Evolutionary conservation across 2,888 invertebrate species (phyloP).

Genomic region (Fissipunctia ypsillon): DNA sequence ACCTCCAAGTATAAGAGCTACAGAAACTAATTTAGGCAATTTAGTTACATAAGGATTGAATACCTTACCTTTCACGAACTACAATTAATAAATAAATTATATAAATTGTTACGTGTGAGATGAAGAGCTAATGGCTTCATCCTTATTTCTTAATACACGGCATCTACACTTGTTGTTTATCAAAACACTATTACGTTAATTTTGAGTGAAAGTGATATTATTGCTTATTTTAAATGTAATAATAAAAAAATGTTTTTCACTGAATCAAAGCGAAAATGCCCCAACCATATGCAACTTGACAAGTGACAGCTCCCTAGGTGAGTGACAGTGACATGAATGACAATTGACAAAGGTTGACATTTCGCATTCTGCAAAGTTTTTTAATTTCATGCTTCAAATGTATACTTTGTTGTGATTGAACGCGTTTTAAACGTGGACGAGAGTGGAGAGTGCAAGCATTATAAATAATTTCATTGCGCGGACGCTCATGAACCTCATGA

Average conservation of each 20-base stretch:
- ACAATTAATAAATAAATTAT: slow-evolving; percentile 70
- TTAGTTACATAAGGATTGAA: slow-evolving; percentile 44
- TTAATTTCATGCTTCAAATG: background rate
- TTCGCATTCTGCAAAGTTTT: background rate
- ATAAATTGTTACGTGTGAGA: slow-evolving; percentile 76
- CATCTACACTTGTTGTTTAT: slow-evolving; percentile 24
- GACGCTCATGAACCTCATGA: background rate
- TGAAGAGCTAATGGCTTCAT: slow-evolving; percentile 60
- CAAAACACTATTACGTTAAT: slow-evolving; percentile 11
- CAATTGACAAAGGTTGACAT: background rate
- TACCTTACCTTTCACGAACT: slow-evolving; percentile 66
- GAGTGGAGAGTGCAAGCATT: no score
- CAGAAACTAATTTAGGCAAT: slow-evolving; percentile 31
- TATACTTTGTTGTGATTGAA: no score
- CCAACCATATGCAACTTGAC: slow-evolving; percentile 54
- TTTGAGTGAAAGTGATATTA: slow-evolving; percentile 8
- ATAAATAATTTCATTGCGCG: background rate
- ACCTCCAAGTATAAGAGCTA: slow-evolving; percentile 17
- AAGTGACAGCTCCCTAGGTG: no score
- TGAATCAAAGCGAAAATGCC: background rate
- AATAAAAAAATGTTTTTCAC: slow-evolving; percentile 38
- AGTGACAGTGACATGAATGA: background rate
- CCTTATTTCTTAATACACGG: slow-evolving; percentile 48
- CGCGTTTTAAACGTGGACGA: no score
- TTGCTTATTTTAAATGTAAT: slow-evolving; percentile 36